Base-by-base conservation (phyloP, 2,113 vertebrate genomes). In the Pipa parva region DNA sequence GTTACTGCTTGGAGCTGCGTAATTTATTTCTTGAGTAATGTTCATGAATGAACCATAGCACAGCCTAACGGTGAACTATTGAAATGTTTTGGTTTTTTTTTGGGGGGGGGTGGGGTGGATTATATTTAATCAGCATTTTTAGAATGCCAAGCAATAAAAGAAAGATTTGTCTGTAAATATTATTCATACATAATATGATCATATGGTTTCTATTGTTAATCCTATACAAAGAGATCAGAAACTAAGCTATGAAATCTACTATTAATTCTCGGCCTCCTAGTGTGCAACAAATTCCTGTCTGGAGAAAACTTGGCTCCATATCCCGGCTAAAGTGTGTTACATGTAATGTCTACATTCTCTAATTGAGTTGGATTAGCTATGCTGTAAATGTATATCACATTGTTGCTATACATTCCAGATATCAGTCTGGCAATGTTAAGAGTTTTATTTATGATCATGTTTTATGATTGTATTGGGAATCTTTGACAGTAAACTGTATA, bases 141-240 rank as follows among this genome's bases (percentile, higher is more conserved):
- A 8, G 20, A 21, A 50, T 15, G 27, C 15, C 37, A 56, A 25
- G 17, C 11, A 31, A 26, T n/a, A 56, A 56, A 42, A 20, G 12
- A 21, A 27, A 28, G 12, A 28, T 52, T 52, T 26, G 6, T 25
- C 33, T 25, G 18, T 20, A 11, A 54, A n/a, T 11, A 15, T 24
- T 36, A 33, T 49, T 15, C 26, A 29, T 29, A 26, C 56, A 42
- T 27, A 24, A 22, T 49, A 49, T 49, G 45, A 25, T 59, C 33
- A 59, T 45, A 42, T 45, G 33, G 26, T 59, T 59, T 59, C 15
- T 59, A 27, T 42, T 45, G 24, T 59, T 22, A 45, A 22, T 27
- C 15, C 57, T 22, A 59, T 45, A 59, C 21, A 42, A 59, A 42
- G 22, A 59, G 37, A 59, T 39, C 57, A 59, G 57, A 42, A 59